These are phyloP conservation scores for Drosophila athabasca DNA, from an alignment of 1,140 invertebrate genomes.

Conservation along the genomic window DNA sequence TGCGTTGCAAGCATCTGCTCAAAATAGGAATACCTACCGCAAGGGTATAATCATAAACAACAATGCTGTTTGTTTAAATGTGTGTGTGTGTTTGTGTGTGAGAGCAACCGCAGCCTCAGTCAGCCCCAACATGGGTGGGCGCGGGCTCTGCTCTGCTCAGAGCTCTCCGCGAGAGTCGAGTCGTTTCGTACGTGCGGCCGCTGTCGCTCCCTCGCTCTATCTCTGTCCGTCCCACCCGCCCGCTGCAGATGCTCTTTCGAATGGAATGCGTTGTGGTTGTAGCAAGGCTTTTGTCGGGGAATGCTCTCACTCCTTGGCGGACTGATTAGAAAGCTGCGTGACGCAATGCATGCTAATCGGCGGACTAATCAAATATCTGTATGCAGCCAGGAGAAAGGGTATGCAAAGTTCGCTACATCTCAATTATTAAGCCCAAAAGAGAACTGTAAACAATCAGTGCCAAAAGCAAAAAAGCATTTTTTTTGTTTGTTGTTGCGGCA, in stretches of 20 bases:
- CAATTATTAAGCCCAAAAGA: slow-evolving; percentile 11
- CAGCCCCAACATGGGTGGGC: slow-evolving; percentile 48
- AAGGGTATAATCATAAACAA: slow-evolving; percentile 26
- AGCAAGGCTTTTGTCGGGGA: neutral
- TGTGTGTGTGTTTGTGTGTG: slow-evolving; percentile 20
- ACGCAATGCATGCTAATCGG: slow-evolving; percentile 7
- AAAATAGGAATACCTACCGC: too few relatives aligned
- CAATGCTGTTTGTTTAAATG: slow-evolving; percentile 3
- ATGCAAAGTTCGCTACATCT: too few relatives aligned
- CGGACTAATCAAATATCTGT: too few relatives aligned
- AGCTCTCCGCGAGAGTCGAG: slow-evolving; percentile 42
- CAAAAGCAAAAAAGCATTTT: slow-evolving; percentile 36
- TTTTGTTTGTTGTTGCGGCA: slow-evolving; percentile 23
- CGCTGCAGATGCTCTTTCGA: slow-evolving; percentile 37
- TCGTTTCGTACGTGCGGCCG: slow-evolving; percentile 54
- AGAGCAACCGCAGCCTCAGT: slow-evolving; percentile 5
- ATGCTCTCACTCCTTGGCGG: neutral
- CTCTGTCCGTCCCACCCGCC: slow-evolving; percentile 2
- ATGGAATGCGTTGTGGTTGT: slow-evolving; percentile 2
- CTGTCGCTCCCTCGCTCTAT: slow-evolving; percentile 9
- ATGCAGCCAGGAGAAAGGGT: too few relatives aligned
- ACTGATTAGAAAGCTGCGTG: slow-evolving; percentile 24
- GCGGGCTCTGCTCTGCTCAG: slow-evolving; percentile 4
- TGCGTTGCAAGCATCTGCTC: too few relatives aligned
- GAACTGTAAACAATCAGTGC: slow-evolving; percentile 43